Evolutionary conservation across 2,797 vertebrate genomes (phyloP), one percentile per base, ranked within the genome.

Genomic region (Leptatherina wallacei): DNA sequence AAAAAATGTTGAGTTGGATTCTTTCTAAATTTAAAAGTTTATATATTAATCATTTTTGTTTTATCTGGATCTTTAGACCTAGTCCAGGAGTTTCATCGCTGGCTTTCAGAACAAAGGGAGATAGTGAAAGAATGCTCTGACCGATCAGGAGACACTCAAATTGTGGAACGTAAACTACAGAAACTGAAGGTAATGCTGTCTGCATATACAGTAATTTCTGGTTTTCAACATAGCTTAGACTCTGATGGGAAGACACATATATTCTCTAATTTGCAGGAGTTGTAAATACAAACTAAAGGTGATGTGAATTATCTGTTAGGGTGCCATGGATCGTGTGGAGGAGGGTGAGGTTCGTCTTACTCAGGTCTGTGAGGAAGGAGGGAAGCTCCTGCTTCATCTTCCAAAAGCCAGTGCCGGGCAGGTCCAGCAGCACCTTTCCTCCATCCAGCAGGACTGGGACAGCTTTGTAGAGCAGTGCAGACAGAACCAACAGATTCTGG

Each of bases 361-460:
- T 67, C 90, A 89, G 32, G 96, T 96, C 44, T 96, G 96, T 58
- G 96, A 96, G 36, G 96, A 98, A 90, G 98, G 96, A 81, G 96
- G 98, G 88, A 96, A 93, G 77, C 89, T 99, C 22, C 96, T 94
- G 3, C 91, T 95, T 51, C 96, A 97, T 80, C 94, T 99, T 60
- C 94, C 97, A 29, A 96, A 98, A 91, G 91, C 95, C 77, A 92
- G 93, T 2, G 95, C 96, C 35, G 93, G 93, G 9, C 95, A 93
- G 80, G 95, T 99, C 76, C 96, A 98, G 92, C 96, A 98, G 65
- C 96, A 97, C 83, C 92, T 98, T 54, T 95, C 93, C 0, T 96
- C 95, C 75, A 95, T 96, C 65, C 96, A 98, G 40, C 95, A 97
- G 86, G 96, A 96, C 78, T 98, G 98, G 88, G 96, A 98, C 67